These are phyloP conservation scores for Iselma pallidipennis DNA, from an alignment of 2,888 invertebrate species.

Conservation along the genomic window DNA sequence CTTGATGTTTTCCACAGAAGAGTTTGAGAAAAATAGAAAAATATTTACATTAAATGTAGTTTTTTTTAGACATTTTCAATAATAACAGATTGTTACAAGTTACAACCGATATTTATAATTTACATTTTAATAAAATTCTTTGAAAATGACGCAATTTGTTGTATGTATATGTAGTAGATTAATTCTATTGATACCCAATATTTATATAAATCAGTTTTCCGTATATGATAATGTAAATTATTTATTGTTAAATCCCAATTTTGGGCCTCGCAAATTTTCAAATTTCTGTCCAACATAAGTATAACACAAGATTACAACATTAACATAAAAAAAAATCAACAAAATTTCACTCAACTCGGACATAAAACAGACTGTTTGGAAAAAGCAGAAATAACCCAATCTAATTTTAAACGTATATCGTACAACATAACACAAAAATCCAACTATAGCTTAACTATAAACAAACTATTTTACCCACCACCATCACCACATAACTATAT, in stretches of 20 bases:
- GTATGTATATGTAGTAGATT: too few relatives aligned
- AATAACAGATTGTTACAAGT: background rate
- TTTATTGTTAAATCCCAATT: too few relatives aligned
- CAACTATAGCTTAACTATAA: background rate
- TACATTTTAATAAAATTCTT: background rate
- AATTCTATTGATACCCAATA: too few relatives aligned
- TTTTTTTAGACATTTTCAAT: background rate
- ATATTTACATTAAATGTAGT: background rate
- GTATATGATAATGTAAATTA: too few relatives aligned
- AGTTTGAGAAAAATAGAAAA: background rate
- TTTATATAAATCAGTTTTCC: too few relatives aligned
- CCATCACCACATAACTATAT: background rate
- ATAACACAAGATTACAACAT: too few relatives aligned
- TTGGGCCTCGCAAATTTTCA: background rate
- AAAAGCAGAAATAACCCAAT: background rate
- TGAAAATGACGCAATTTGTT: too few relatives aligned
- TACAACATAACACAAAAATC: background rate
- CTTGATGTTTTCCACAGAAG: background rate
- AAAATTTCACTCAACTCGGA: conserved; percentile 1
- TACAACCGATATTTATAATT: background rate
- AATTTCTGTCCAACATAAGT: background rate
- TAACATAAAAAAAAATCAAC: too few relatives aligned
- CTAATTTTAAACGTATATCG: background rate
- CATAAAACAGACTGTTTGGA: conserved; percentile 18
- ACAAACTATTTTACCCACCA: background rate